Evolutionary conservation across 2,113 vertebrate genomes (phyloP).

Genomic region (Salvelinus namaycush): DNA sequence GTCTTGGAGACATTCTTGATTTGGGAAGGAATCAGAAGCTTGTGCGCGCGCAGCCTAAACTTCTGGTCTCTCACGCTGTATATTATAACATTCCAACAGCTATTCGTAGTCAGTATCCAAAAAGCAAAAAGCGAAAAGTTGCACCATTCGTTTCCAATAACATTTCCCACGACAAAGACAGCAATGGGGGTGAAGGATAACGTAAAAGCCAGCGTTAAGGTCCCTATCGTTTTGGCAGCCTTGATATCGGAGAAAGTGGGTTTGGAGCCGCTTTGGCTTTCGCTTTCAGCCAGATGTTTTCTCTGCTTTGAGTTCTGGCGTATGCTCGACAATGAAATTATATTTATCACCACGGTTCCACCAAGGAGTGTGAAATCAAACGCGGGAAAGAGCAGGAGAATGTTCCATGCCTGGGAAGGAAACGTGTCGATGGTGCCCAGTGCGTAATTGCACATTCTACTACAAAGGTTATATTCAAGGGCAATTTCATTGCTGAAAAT

Average conservation of each 20-base stretch:
- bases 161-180: slow-evolving; percentile 78
- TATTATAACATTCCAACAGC: slow-evolving; percentile 80
- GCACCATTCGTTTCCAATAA: slow-evolving; percentile 78
- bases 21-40: slow-evolving; percentile 60
- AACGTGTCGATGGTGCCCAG: slow-evolving; percentile 51
- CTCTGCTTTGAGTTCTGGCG: slow-evolving; percentile 74
- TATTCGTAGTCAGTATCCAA: slow-evolving; percentile 79
- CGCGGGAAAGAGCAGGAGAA: slow-evolving; percentile 75
- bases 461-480: slow-evolving; percentile 79
- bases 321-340: slow-evolving; percentile 78
- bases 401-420: slow-evolving; percentile 70
- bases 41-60: slow-evolving; percentile 71
- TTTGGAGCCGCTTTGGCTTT: slow-evolving; percentile 57
- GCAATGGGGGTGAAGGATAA: slow-evolving; percentile 78
- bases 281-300: slow-evolving; percentile 66
- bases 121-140: slow-evolving; percentile 80
- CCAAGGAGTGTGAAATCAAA: slow-evolving; percentile 79
- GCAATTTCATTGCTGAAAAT: slow-evolving; percentile 72
- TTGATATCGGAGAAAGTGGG: slow-evolving; percentile 79
- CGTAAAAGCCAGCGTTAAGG: slow-evolving; percentile 75
- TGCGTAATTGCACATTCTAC: slow-evolving; percentile 80
- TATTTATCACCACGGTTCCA: slow-evolving; percentile 73
- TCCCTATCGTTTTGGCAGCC: slow-evolving; percentile 77
- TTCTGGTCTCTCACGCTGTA: slow-evolving; percentile 77
- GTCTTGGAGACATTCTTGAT: slow-evolving; percentile 37